Evolutionary conservation across 64 coral and sea anemone genomes (phyloP), one percentile per base, ranked within the genome.

Genomic region (Catalaphyllia jardinei): DNA sequence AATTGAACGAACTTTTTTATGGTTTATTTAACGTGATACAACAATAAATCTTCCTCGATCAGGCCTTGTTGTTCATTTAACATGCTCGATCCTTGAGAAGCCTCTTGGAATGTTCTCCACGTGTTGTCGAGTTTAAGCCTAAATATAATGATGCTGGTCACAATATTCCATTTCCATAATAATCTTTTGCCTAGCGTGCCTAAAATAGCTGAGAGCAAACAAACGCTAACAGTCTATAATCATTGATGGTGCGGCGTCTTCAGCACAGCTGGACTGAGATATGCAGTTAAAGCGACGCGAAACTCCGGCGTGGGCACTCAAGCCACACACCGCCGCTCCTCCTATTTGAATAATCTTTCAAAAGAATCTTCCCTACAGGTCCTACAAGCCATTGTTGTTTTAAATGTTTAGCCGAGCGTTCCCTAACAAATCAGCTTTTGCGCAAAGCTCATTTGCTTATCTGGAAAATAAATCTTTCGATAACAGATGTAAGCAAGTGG

Each of bases 271-370:
- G 81, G 81, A 35, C 33, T 35, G 33, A 35, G 28, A 50, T 3
- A 19, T n/a, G n/a, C n/a, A 52, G 24, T 69, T 83, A 50, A 85
- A 71, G 50, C 62, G 62, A 85, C 81, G 62, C 81, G 60, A 39
- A n/a, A 51, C 10, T 25, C 63, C 81, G 61, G 81, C 81, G 35
- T 85, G 81, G 63, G 33, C 51, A 51, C 65, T 50, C 1, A 61
- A 85, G 62, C 81, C 62, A 71, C 39, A 35, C 39, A 39, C 11
- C 81, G 18, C 24, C 49, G 12, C 51, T 60, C 11, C 39, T 60
- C 15, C 39, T 20, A 20, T 77, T 20, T 77, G 38, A 77, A 46
- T 77, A 49, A 17, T 77, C 8, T 52, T 77, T 77, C 1, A n/a
- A 76, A 10, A 39, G 39, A 77, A 10, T 4, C 29, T 28, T 29